Conservation (phyloP, 2,888 invertebrate genomes). For the Bimastos eiseni region DNA sequence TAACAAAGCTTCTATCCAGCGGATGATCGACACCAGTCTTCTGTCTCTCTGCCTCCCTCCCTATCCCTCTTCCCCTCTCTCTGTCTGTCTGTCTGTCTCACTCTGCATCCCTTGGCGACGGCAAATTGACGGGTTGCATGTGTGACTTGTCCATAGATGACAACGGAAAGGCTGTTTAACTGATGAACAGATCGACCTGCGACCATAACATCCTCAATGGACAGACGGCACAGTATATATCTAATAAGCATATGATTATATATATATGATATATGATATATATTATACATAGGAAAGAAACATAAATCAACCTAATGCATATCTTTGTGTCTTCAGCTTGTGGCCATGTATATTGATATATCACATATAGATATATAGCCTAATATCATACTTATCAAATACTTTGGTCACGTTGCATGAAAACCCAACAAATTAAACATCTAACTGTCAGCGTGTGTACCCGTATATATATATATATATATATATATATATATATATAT, state of each 20-base stretch:
- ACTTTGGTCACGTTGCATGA: no score
- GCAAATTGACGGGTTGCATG: conserved; percentile 7
- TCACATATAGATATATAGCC: background rate
- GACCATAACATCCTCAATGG: background rate
- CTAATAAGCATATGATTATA: no score
- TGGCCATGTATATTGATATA: background rate
- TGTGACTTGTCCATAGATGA: background rate
- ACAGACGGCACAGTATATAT: background rate
- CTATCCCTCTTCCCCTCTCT: background rate
- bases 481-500: no score
- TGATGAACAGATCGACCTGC: background rate
- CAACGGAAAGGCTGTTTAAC: background rate
- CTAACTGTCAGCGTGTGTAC: no score
- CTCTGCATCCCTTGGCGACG: background rate
- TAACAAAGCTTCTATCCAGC: no score
- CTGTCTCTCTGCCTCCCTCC: background rate
- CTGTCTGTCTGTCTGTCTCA: background rate
- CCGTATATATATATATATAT: no score
- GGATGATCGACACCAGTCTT: no score
- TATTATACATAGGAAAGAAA: background rate
- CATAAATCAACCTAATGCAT: background rate
- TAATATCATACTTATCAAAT: background rate
- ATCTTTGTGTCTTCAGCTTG: background rate
- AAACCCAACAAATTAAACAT: no score
- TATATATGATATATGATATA: background rate